Conservation (phyloP, 2,888 invertebrate species). For the Dasysyrphus tricinctus region DNA sequence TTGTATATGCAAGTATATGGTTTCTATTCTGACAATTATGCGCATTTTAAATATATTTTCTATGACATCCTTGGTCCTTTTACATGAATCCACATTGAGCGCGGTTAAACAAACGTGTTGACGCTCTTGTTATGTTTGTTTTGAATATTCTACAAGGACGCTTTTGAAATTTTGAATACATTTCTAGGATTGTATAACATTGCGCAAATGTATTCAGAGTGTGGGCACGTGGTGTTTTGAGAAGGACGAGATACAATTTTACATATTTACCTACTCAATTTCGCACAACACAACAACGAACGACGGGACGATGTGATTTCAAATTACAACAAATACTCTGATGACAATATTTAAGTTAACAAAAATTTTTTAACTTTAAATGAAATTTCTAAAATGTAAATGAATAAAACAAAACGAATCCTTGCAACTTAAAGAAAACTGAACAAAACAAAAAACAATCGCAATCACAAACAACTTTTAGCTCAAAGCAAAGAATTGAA, state of each 20-base stretch:
- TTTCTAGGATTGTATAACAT: slow-evolving; percentile 42
- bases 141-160: slow-evolving; percentile 46
- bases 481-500: not conserved
- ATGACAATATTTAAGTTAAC: slow-evolving; percentile 16
- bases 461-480: not conserved
- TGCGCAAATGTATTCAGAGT: not conserved
- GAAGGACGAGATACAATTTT: not conserved
- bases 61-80: slow-evolving; percentile 35
- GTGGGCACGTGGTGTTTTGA: too few relatives aligned
- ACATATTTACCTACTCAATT: slow-evolving; percentile 13
- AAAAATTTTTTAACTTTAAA: not conserved
- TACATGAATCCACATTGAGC: slow-evolving; percentile 5
- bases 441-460: not conserved
- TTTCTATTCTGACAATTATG: slow-evolving; percentile 43
- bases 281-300: not conserved
- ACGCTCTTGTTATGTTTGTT: slow-evolving; percentile 25
- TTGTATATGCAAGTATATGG: not conserved
- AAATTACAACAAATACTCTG: slow-evolving; percentile 9
- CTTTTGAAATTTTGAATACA: slow-evolving; percentile 49
- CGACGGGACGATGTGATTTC: not conserved
- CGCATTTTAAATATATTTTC: slow-evolving; percentile 54
- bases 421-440: not conserved
- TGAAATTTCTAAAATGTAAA: slow-evolving; percentile 28
- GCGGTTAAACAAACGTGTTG: slow-evolving; percentile 3
- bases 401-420: slow-evolving; percentile 15